phyloP scores from a whole-genome alignment of 2,113 vertebrate species.

The Galbula dea region DNA sequence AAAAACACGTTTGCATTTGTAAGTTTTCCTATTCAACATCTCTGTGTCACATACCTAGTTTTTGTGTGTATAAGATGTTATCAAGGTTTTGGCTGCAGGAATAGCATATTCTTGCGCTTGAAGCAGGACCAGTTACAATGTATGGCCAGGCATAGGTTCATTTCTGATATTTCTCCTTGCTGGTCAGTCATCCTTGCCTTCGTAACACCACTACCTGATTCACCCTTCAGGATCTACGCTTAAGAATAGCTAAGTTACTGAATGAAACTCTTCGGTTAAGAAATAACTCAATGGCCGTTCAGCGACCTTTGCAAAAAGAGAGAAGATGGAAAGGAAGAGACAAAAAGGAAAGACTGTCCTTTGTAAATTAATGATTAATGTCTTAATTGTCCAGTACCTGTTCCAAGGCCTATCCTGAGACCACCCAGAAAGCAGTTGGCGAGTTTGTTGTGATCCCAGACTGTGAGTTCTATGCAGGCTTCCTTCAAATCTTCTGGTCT shows the following conservation, averaged over 20 bases:
- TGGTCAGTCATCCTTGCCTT: background rate
- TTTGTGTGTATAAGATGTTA: background rate
- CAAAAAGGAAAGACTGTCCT: background rate
- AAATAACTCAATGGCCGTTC: background rate
- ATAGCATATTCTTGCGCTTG: background rate
- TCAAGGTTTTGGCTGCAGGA: background rate
- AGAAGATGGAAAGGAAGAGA: background rate
- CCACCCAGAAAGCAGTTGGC: conserved; percentile 89
- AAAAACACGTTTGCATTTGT: background rate
- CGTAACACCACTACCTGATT: background rate
- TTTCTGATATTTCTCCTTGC: background rate
- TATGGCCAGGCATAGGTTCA: background rate
- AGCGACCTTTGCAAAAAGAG: background rate
- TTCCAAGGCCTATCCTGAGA: conserved; percentile 87
- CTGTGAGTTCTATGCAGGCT: conserved; percentile 88
- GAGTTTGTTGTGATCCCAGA: conserved; percentile 90
- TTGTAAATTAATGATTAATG: background rate
- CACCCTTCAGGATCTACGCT: background rate
- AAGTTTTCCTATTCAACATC: background rate
- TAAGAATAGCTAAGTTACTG: background rate
- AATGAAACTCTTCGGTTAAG: background rate
- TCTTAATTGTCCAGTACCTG: conserved; percentile 72
- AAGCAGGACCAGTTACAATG: background rate
- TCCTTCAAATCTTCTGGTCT: conserved; percentile 84
- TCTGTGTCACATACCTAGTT: background rate